Evolutionary conservation across 2,113 vertebrate species (phyloP), one percentile per base, ranked within the genome.

Genomic region (Arothron firmamentum): DNA sequence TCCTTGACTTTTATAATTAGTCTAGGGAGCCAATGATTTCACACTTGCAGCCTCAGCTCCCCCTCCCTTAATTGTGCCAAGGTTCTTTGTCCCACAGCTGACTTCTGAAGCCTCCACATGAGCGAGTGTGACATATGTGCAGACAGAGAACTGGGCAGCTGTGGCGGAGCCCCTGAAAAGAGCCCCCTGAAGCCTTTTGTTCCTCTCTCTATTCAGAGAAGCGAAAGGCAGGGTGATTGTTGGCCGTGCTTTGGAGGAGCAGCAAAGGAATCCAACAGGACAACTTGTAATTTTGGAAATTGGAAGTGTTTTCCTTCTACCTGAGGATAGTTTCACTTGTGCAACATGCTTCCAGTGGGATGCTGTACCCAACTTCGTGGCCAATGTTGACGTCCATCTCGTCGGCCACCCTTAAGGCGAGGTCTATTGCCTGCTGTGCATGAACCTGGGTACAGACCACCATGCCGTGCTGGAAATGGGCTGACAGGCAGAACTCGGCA

Each of bases 361-460:
- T 71, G 21, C 67, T 78, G 63, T 95, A 95, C 11, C 93, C 93
- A 0, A 96, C 94, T 70, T 97, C 94, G 0, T 95, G 94, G 3
- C 94, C 93, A 0, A 94, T 78, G 77, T 88, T 93, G 47, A 96
- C 90, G 0, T 96, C 94, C 94, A 97, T 96, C 60, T 96, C 93
- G 0, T 96, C 94, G 0, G 94, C 91, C 5, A 92, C 94, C 0
- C 87, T 88, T 16, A 96, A 80, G 1, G 94, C 91, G n/a, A 97
- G 88, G 72, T 90, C 74, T 8, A 94, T 83, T 0, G 91, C 92
- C 3, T 91, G 87, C 78, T 87, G 92, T 18, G 72, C 65, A 57
- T 92, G 91, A 1, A 59, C 87, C 90, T 96, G 94, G 0, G 88
- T 87, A 63, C 93, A 96, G 5, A 94, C 90, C 31, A 93, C 93